Percentiles rank a stretch among this genome's conserved stretches.
phyloP scores from a whole-genome alignment of 2,113 vertebrate genomes.

The Nannospalax galili region DNA sequence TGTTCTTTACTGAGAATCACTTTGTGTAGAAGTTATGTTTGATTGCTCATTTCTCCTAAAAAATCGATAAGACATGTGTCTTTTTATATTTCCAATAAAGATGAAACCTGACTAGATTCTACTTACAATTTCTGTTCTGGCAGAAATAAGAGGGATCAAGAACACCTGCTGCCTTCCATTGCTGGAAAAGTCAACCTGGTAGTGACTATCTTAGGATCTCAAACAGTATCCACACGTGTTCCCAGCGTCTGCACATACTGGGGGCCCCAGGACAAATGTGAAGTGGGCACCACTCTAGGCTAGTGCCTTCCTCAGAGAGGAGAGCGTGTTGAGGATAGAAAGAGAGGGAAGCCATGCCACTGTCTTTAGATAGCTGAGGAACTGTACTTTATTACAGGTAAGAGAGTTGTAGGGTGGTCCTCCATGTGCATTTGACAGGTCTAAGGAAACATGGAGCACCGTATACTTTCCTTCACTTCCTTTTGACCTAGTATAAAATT shows the following conservation, averaged over 20 bases:
- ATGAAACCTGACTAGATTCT: not conserved
- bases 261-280: not conserved
- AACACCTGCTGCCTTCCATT: not conserved
- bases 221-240: not conserved
- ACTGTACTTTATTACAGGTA: not conserved
- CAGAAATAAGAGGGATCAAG: not conserved
- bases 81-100: not conserved
- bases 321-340: not conserved
- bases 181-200: not conserved
- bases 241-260: no score
- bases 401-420: not conserved
- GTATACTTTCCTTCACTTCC: not conserved
- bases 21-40: not conserved
- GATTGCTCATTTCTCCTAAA: not conserved
- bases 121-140: not conserved
- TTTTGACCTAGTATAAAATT: not conserved
- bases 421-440: not conserved
- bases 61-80: not conserved
- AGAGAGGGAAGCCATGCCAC: not conserved
- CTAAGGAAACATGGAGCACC: not conserved
- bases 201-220: not conserved
- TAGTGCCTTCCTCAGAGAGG: not conserved
- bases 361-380: not conserved
- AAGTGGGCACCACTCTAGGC: not conserved
- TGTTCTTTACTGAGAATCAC: not conserved